phyloP scores from a whole-genome alignment of 2,113 vertebrate genomes.

The Nothoprocta perdicaria region DNA sequence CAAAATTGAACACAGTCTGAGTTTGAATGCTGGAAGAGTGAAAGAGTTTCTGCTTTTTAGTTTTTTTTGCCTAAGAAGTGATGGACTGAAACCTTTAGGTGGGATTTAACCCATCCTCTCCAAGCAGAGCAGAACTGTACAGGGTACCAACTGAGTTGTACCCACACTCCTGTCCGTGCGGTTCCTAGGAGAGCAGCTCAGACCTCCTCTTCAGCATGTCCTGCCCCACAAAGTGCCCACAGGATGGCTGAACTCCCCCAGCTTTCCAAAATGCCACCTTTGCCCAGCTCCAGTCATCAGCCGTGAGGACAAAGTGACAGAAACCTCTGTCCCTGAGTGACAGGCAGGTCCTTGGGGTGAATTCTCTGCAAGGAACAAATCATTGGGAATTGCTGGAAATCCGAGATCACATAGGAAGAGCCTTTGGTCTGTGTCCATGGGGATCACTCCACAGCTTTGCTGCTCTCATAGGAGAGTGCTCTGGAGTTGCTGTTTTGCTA shows the following conservation, averaged over 20 bases:
- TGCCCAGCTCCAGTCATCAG: not conserved
- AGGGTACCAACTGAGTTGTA: not conserved
- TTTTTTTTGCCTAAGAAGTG: not conserved
- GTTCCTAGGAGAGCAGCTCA: not conserved
- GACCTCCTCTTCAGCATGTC: not conserved
- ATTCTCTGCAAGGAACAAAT: not conserved
- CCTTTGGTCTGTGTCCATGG: not conserved
- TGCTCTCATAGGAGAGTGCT: no score
- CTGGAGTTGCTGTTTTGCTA: not conserved
- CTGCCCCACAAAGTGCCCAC: not conserved
- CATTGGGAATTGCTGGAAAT: not conserved
- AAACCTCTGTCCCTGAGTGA: not conserved
- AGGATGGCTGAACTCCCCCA: not conserved
- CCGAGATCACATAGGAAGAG: not conserved
- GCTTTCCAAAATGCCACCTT: not conserved
- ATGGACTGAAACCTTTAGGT: not conserved
- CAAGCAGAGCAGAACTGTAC: not conserved
- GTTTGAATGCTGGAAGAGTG: not conserved
- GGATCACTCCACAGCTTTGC: not conserved
- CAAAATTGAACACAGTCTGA: not conserved
- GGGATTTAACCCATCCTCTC: not conserved
- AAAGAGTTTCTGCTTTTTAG: not conserved
- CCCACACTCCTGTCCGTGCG: not conserved
- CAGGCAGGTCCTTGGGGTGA: not conserved
- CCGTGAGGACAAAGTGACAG: not conserved